These are phyloP conservation scores for Phengaris arion DNA, from an alignment of 2,888 invertebrate species.

Conservation along the genomic window DNA sequence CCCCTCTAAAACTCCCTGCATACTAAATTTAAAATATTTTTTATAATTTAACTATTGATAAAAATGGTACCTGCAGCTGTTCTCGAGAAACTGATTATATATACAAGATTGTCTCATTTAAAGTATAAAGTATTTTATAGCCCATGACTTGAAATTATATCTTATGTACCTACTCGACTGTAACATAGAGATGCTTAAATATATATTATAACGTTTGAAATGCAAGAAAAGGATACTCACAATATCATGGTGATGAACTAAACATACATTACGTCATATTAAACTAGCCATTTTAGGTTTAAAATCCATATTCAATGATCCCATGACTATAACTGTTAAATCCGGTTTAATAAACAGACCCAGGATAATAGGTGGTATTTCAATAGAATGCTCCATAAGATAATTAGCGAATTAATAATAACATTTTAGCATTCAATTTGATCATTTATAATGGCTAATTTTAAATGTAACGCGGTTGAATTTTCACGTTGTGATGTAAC, in stretches of 20 bases:
- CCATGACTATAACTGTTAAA: neutral
- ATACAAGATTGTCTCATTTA: too few species aligned
- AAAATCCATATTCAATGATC: neutral
- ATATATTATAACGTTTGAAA: too few species aligned
- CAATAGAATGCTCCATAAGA: neutral
- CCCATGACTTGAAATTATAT: too few species aligned
- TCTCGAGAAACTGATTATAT: too few species aligned
- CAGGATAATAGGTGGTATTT: neutral
- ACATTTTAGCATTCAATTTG: constrained; percentile 9
- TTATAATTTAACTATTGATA: too few species aligned
- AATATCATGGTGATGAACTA: neutral
- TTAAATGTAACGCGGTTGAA: neutral
- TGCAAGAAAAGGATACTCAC: too few species aligned
- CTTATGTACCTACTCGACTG: too few species aligned
- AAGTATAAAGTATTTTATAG: too few species aligned
- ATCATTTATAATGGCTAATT: neutral
- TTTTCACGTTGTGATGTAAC: neutral
- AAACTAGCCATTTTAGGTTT: neutral
- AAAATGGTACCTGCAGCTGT: too few species aligned
- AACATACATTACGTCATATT: neutral
- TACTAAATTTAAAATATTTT: too few species aligned
- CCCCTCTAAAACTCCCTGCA: too few species aligned
- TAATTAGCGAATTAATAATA: neutral
- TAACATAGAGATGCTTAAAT: too few species aligned
- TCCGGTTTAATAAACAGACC: neutral